Conservation (phyloP, 2,797 vertebrate genomes). For the Todus mexicanus region DNA sequence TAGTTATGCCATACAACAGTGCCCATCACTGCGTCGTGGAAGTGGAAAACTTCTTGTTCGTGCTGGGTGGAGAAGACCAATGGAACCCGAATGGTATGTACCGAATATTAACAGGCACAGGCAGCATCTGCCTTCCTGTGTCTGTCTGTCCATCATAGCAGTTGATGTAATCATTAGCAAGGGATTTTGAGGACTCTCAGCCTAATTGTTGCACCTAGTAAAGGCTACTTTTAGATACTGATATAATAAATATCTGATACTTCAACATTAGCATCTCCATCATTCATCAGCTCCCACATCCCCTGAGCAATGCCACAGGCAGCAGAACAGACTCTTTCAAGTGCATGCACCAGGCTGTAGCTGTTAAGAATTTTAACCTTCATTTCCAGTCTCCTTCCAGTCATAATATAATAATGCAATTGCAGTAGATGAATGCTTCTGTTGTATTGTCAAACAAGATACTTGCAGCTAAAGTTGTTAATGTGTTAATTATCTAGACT, state of each 20-base stretch:
- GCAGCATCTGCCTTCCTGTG: background rate
- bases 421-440: constrained; percentile 29
- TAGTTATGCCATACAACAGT: constrained; percentile 99
- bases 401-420: constrained; percentile 30
- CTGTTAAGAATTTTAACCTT: constrained; percentile 66
- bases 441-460: background rate
- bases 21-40: constrained; percentile 99
- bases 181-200: background rate
- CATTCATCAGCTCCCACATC: constrained; percentile 47
- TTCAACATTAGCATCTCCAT: constrained; percentile 33
- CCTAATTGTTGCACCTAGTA: background rate
- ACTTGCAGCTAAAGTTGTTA: constrained; percentile 30
- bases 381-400: constrained; percentile 52
- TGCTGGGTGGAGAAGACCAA: constrained; percentile 97
- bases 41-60: constrained; percentile 97
- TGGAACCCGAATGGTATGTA: constrained; percentile 97
- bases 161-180: background rate
- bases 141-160: background rate
- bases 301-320: constrained; percentile 60
- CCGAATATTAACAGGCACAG: background rate
- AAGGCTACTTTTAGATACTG: constrained; percentile 18
- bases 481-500: constrained; percentile 50
- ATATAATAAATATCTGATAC: constrained; percentile 17
- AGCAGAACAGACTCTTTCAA: constrained; percentile 52
- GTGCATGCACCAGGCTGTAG: constrained; percentile 62